A percentile compares a stretch with the other conserved stretches of the same genome.
Conservation (phyloP, 2,113 vertebrate genomes). For the Henicopernis longicauda region DNA sequence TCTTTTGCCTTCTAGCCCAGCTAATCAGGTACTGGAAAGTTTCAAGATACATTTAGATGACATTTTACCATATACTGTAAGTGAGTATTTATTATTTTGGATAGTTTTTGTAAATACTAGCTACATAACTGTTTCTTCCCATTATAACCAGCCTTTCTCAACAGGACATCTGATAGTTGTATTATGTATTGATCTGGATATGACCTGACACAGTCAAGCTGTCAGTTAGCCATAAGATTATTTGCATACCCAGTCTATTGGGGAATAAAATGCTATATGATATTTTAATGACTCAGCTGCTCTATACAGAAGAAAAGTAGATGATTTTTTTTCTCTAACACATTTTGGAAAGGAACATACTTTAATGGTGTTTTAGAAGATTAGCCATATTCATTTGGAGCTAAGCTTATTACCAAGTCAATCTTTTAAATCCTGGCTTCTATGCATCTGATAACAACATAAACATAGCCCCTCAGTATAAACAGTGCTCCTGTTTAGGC, state of each 20-base stretch:
- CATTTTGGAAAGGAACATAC: not conserved
- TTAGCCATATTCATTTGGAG: constrained; percentile 3
- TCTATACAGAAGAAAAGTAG: not conserved
- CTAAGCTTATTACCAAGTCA: not conserved
- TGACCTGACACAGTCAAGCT: not conserved
- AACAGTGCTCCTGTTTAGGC: not conserved
- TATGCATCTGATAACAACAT: not conserved
- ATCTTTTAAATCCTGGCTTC: constrained; percentile 11
- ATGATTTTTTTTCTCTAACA: not conserved
- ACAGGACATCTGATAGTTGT: not conserved
- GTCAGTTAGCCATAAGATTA: not conserved
- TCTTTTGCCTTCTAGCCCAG: not conserved
- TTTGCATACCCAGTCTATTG: not conserved
- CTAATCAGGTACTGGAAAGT: not conserved
- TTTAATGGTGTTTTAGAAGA: not conserved
- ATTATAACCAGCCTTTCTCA: not conserved
- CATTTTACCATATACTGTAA: not conserved
- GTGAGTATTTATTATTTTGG: not conserved
- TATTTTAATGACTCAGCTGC: not conserved
- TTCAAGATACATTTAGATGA: not conserved
- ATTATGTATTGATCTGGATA: not conserved
- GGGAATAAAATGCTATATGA: not conserved
- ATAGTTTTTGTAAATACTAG: not conserved
- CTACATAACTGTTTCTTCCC: not conserved
- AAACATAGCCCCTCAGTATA: not conserved